Evolutionary conservation across 2,797 vertebrate genomes (phyloP), one percentile per base, ranked within the genome.

Genomic region (Sebastes hopkinsi): DNA sequence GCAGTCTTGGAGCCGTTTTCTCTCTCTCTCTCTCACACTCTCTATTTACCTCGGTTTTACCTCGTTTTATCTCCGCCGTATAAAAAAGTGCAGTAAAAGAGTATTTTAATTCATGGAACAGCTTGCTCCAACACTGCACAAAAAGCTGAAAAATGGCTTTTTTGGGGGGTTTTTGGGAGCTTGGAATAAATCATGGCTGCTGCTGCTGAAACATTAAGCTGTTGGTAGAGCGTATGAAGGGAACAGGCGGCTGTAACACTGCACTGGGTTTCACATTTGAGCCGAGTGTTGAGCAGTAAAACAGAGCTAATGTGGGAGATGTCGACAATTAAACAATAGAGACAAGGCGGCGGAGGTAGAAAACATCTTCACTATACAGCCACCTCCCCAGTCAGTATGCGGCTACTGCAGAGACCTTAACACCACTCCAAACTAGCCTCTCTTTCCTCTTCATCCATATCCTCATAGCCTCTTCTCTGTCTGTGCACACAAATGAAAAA

Each of bases 321-420:
- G 62, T 36, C 3, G 14, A 77, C 59, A 73, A 76, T 85, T 83
- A 86, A 71, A 75, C 78, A 69, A 66, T 29, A 13, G n/a, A 72
- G 66, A 54, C 30, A 7, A 75, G 52, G 54, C 50, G n/a, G 67
- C 58, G 12, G 34, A 32, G 67, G 30, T 72, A 78, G 83, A 80
- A 83, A 83, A 79, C 84, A 72, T 87, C 86, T 87, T 88, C 78
- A 50, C 79, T 14, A 30, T 46, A 32, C 62, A 84, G 87, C 81
- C 83, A 70, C 64, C 74, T 90, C 72, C 36, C 65, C 72, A 59
- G 64, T 42, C 81, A 46, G 72, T 77, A 61, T 42, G 77, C 65
- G 22, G 75, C 29, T 46, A 46, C 88, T 88, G 83, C 72, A 71
- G 74, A 67, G 61, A 62, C 66, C 14, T 55, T 25, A 7, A 70